Percentiles rank a stretch among this genome's conserved stretches.
Conservation (phyloP, 2,888 invertebrate species). For the Odontocolon sp. region DNA sequence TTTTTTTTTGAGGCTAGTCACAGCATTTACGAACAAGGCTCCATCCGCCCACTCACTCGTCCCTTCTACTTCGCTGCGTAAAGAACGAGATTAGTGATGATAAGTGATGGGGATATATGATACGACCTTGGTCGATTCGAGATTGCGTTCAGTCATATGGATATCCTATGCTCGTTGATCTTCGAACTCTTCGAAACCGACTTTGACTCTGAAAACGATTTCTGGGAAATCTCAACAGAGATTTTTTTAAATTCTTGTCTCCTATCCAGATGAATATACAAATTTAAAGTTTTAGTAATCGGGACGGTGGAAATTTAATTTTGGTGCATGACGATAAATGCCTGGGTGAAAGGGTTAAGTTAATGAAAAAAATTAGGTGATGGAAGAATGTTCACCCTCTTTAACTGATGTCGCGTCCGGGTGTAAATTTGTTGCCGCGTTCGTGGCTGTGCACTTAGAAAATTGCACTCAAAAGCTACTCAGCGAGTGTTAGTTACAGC, state of each 20-base stretch:
- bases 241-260: slow-evolving; percentile 2
- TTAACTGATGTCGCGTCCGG: background rate
- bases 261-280: background rate
- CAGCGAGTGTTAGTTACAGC: slow-evolving; percentile 39
- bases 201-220: background rate
- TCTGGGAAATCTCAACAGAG: background rate
- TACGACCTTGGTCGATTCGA: slow-evolving; percentile 38
- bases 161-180: background rate
- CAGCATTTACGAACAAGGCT: slow-evolving; percentile 12
- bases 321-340: no score
- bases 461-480: slow-evolving; percentile 66
- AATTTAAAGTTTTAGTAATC: no score
- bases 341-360: no score
- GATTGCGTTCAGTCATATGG: slow-evolving; percentile 25
- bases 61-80: slow-evolving; percentile 21
- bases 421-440: slow-evolving; percentile 31
- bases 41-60: slow-evolving; percentile 31
- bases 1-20: slow-evolving; percentile 10
- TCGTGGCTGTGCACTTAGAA: slow-evolving; percentile 62
- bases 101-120: slow-evolving; percentile 15
- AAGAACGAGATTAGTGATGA: slow-evolving; percentile 3
- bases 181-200: slow-evolving; percentile 17
- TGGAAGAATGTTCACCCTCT: background rate
- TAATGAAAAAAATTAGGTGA: background rate
- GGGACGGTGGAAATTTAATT: no score